A percentile compares a stretch with the other conserved stretches of the same genome.
Evolutionary conservation across 2,888 invertebrate species (phyloP).

Genomic region (Electrophaes corylata): DNA sequence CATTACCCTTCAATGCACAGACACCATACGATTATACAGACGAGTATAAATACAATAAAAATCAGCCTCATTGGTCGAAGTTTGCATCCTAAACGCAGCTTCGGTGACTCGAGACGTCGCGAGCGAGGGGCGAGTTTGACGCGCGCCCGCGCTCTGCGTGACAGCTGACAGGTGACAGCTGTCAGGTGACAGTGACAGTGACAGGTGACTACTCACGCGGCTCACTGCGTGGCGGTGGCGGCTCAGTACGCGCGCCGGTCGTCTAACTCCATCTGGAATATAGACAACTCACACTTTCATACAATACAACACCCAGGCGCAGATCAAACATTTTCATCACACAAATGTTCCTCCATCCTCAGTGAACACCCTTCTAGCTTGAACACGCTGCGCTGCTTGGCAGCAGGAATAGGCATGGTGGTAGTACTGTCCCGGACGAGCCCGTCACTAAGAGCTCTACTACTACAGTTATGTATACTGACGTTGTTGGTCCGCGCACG

Average conservation of each 20-base stretch:
- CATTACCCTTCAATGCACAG: background rate
- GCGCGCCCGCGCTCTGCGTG: slow-evolving; percentile 23
- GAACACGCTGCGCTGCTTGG: no score
- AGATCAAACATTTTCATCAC: no score
- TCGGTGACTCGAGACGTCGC: slow-evolving; percentile 6
- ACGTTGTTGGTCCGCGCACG: slow-evolving; percentile 65
- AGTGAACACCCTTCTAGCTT: no score
- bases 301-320: no score
- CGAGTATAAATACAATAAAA: slow-evolving; percentile 10
- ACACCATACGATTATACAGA: background rate
- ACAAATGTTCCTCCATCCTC: no score
- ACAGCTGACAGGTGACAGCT: slow-evolving; percentile 19
- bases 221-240: slow-evolving; percentile 32
- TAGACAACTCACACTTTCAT: no score
- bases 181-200: slow-evolving; percentile 18
- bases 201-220: slow-evolving; percentile 30
- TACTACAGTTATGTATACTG: no score
- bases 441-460: no score
- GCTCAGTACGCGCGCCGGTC: slow-evolving; percentile 80
- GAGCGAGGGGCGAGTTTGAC: slow-evolving; percentile 19
- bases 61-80: slow-evolving; percentile 28
- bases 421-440: no score
- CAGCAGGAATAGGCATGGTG: no score
- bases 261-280: slow-evolving; percentile 71
- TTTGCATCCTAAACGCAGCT: slow-evolving; percentile 7